These are phyloP conservation scores for Pipistrellus kuhlii DNA, from an alignment of 2,797 vertebrate species.

Conservation along the genomic window DNA sequence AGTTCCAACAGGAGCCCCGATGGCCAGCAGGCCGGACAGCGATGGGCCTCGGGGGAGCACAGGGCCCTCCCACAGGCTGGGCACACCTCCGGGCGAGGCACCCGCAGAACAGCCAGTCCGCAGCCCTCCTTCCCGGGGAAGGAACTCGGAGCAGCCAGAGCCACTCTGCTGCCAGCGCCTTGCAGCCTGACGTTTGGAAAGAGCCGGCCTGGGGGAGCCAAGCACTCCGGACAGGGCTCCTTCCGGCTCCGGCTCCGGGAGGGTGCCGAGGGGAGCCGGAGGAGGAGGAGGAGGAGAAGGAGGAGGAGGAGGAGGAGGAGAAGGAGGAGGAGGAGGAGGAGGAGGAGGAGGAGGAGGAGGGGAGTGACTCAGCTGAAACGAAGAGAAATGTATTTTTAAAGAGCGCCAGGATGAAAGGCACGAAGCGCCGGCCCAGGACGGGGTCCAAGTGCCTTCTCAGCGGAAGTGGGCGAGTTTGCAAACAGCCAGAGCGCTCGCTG, in stretches of 20 bases:
- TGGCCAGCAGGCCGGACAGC: neutral
- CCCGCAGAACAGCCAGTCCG: slow-evolving; percentile 17
- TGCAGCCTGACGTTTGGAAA: slow-evolving; percentile 75
- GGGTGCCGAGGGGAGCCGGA: slow-evolving; percentile 42
- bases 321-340: too few relatives aligned
- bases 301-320: too few relatives aligned
- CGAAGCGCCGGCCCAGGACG: neutral
- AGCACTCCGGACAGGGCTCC: slow-evolving; percentile 73
- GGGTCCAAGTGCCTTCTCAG: slow-evolving; percentile 60
- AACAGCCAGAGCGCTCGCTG: neutral
- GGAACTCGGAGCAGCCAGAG: slow-evolving; percentile 54
- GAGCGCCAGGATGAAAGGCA: slow-evolving; percentile 43
- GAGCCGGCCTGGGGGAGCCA: slow-evolving; percentile 59
- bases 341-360: slow-evolving; percentile 32
- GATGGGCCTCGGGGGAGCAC: neutral
- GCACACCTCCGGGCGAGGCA: slow-evolving; percentile 13
- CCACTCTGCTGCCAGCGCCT: slow-evolving; percentile 66
- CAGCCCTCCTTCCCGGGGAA: slow-evolving; percentile 14
- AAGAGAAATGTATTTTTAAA: slow-evolving; percentile 76
- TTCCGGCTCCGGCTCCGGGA: slow-evolving; percentile 69
- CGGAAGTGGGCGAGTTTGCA: neutral
- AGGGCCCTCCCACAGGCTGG: neutral
- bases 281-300: slow-evolving; percentile 54
- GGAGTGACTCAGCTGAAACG: slow-evolving; percentile 81
- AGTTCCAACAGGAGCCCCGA: neutral